Percentiles rank a stretch among this genome's conserved stretches.
Evolutionary conservation across 92 coral and sea anemone genomes (phyloP).

Genomic region (Epizoanthus ramosus): DNA sequence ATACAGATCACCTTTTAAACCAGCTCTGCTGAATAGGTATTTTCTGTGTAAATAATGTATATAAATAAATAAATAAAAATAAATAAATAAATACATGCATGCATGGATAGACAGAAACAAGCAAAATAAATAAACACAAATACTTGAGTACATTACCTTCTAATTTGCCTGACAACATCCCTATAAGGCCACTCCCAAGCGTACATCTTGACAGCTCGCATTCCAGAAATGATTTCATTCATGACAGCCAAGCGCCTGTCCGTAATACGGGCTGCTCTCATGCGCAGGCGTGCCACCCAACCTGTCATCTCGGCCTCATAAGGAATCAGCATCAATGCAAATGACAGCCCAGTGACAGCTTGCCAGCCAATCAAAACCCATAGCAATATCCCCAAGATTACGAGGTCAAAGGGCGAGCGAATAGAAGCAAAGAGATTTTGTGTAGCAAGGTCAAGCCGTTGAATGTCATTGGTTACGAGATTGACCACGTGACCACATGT

Average conservation of each 20-base stretch:
- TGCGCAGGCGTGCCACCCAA: constrained; percentile 91
- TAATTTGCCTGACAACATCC: constrained; percentile 73
- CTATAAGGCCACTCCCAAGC: constrained; percentile 97
- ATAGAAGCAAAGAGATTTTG: constrained; percentile 90
- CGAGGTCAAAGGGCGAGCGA: constrained; percentile 90
- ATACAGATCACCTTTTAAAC: background rate
- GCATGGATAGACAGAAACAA: too few relatives aligned
- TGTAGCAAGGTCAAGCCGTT: constrained; percentile 88
- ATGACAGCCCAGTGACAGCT: constrained; percentile 89
- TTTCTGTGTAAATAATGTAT: too few relatives aligned
- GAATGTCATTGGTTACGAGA: constrained; percentile 93
- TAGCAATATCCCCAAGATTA: constrained; percentile 73
- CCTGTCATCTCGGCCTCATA: constrained; percentile 98
- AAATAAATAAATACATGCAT: too few relatives aligned
- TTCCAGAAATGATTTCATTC: constrained; percentile 89
- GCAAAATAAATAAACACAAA: background rate
- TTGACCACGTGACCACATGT: constrained; percentile 93
- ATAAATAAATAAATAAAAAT: too few relatives aligned
- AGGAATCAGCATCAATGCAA: constrained; percentile 90
- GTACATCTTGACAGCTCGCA: constrained; percentile 94
- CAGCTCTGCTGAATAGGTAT: too few relatives aligned
- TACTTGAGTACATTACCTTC: constrained; percentile 59
- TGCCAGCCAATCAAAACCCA: constrained; percentile 95
- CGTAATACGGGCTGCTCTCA: constrained; percentile 89
- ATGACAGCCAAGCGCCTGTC: constrained; percentile 87